Percentiles rank a stretch among this genome's conserved stretches.
These are phyloP conservation scores for Cenopis cana DNA, from an alignment of 2,888 invertebrate species.

Conservation along the genomic window DNA sequence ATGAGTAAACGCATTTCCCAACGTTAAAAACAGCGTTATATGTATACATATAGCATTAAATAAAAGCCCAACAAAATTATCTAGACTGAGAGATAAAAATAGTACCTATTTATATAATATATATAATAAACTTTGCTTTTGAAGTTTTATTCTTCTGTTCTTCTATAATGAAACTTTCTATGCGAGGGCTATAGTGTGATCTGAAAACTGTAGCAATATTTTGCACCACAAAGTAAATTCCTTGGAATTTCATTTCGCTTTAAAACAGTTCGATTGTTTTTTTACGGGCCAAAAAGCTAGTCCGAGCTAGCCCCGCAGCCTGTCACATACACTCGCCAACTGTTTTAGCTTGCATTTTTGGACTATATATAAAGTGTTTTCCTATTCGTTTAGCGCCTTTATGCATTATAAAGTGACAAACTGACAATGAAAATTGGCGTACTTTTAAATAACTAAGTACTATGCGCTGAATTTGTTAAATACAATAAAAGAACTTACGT, in stretches of 20 bases:
- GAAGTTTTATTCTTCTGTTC: constrained; percentile 9
- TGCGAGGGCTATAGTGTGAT: constrained; percentile 7
- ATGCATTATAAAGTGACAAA: neutral
- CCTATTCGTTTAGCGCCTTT: constrained; percentile 9
- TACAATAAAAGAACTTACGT: too few relatives aligned
- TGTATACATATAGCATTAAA: too few relatives aligned
- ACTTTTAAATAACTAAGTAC: too few relatives aligned
- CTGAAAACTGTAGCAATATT: constrained; percentile 23
- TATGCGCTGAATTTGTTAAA: too few relatives aligned
- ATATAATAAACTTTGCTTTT: neutral
- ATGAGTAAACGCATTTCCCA: too few relatives aligned
- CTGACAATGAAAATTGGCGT: too few relatives aligned
- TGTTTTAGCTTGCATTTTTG: constrained; percentile 33
- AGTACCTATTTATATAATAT: too few relatives aligned
- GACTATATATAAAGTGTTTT: constrained; percentile 20
- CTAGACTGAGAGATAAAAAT: neutral
- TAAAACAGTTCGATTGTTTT: constrained; percentile 40
- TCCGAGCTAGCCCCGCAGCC: constrained; percentile 25
- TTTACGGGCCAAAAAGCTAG: constrained; percentile 26
- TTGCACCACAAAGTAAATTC: constrained; percentile 22
- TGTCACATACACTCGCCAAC: constrained; percentile 42
- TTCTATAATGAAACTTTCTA: constrained; percentile 8
- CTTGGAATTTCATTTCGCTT: constrained; percentile 37
- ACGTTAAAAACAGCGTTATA: too few relatives aligned
- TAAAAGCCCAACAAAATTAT: too few relatives aligned